Evolutionary conservation across 2,888 invertebrate species (phyloP).

Genomic region (Tridacna crocea): DNA sequence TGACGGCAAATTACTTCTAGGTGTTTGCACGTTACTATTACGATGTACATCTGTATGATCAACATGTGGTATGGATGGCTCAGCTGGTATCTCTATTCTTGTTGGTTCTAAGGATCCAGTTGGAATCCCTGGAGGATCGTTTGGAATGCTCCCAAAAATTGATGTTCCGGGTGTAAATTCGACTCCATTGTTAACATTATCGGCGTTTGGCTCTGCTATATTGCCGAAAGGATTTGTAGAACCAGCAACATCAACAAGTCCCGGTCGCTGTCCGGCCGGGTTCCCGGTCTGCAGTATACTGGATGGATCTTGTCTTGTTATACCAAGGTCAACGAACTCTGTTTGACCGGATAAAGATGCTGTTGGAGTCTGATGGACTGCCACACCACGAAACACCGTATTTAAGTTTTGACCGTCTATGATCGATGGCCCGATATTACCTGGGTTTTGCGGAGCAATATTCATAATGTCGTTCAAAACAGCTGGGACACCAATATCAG

Average conservation of each 20-base stretch:
- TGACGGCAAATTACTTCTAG: neutral
- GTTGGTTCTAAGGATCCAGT: neutral
- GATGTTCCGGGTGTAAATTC: neutral
- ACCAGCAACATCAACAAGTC: neutral
- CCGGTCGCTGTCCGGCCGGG: no score
- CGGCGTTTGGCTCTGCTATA: neutral
- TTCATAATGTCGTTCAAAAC: neutral
- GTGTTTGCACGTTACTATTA: neutral
- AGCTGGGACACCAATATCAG: neutral
- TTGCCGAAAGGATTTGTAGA: neutral
- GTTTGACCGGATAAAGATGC: neutral
- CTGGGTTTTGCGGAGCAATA: neutral
- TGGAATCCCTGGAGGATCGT: neutral
- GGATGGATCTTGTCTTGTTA: neutral
- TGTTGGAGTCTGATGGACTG: conserved; percentile 2
- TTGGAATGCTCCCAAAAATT: neutral
- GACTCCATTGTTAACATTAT: neutral
- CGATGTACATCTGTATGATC: neutral
- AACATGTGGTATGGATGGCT: neutral
- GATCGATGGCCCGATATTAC: neutral
- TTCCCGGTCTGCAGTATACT: neutral
- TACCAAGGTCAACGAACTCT: neutral
- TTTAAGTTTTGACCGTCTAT: neutral
- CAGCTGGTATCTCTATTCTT: neutral
- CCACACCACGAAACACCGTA: neutral